Base-by-base conservation (phyloP, 2,797 vertebrate species). In the Capromys pilorides region DNA sequence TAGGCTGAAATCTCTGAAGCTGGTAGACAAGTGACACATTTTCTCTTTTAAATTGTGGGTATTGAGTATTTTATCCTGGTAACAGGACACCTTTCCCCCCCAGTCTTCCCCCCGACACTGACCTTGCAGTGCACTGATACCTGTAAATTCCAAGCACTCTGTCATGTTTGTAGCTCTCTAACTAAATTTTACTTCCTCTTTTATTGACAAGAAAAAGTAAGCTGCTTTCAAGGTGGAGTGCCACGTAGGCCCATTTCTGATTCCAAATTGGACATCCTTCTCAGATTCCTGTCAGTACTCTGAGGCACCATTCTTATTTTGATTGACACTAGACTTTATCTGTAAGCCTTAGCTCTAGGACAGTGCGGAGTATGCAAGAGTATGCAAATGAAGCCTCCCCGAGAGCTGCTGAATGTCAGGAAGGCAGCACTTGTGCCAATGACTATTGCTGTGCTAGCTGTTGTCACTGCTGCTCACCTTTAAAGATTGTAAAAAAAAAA, bases 251-350 rank as follows among this genome's bases (percentile, higher is more conserved):
- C 6, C 22, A 49, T 57, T 59, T 95, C 49, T 95, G 77, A 86
- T 91, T 96, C 78, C 78, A 91, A 85, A 89, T 16, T 33, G 31
- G 85, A 36, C 36, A 67, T 69, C 78, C 90, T 92, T 82, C 94
- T 94, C 85, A 31, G 89, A 86, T 85, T 57, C 59, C 81, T 61
- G 9, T 80, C 82, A 89, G 83, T 71, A n/a, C 89, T 93, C 24
- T 77, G 24, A 90, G 24, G 21, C 19, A 6, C 6, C 66, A 2
- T 84, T 78, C 90, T 90, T 94, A 45, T 92, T 91, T 86, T 96
- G 95, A 94, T 87, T 95, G 81, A 88, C 86, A 87, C 86, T 82
- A 54, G 89, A 67, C 87, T 91, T 61, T 82, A 26, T 93, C 61
- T 85, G 57, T 33, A 62, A 84, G 62, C 12, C 24, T 78, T 73